Base-by-base conservation (phyloP, 2,888 invertebrate species). In the Apotomis capreana region DNA sequence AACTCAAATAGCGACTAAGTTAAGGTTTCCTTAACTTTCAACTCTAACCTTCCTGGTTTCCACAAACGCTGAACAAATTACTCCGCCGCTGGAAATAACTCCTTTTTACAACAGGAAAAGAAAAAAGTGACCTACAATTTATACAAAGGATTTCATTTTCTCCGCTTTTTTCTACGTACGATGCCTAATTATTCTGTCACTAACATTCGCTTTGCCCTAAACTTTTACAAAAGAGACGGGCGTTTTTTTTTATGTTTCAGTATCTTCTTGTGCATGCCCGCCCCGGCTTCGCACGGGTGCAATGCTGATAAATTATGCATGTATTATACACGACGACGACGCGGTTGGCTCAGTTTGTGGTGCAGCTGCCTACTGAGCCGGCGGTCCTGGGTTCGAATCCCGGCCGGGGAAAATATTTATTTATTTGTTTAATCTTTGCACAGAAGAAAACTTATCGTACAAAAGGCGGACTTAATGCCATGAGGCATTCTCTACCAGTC, bases 111-210 rank as follows among this genome's bases (percentile, higher is more conserved):
- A 64, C 58, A 40, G 36, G 26, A 46, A 54, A 72, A 63, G 62
- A 68, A 63, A 49, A 40, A 68, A 44, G 62, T 68, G 72, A 72
- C 72, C 68, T 63, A 68, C 46, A 72, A 76, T 65, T 76, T 73
- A 70, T 77, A 80, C 79, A 82, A 80, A 83, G 81, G 78, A 78
- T 79, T 82, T 78, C 78, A 80, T 78, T 78, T 74, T 75, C 64
- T 64, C 77, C 44, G 74, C 74, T 76, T 74, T 76, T 76, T 74
- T 72, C 68, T 77, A 76, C 67, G 74, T 76, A 77, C 78, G 75
- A 74, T 78, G 78, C 78, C 79, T 83, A 81, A 84, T 84, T 84
- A 84, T 77, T 77, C 79, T 81, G 81, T 79, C 80, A 76, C 74
- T 78, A 74, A 76, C 81, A 84, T 78, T 75, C 74, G 78, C 78